Evolutionary conservation across 2,888 invertebrate species (phyloP).

Genomic region (Acleris emargana): DNA sequence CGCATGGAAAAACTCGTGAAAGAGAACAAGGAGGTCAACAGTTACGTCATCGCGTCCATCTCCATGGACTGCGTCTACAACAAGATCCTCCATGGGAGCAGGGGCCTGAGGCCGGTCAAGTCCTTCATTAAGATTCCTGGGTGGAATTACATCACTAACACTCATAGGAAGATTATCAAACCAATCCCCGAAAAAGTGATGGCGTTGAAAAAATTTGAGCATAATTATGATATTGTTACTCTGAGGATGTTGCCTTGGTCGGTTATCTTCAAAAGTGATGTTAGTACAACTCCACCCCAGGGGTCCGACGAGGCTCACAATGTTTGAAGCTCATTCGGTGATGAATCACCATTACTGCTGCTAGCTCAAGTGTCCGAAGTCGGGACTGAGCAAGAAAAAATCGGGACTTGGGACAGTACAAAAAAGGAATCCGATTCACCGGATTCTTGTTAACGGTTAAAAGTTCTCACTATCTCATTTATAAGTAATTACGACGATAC

Average conservation of each 20-base stretch:
- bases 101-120: not conserved
- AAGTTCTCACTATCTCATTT: no score
- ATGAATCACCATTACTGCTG: no score
- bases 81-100: slow-evolving; percentile 48
- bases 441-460: no score
- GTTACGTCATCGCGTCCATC: slow-evolving; percentile 64
- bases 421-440: no score
- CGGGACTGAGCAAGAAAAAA: no score
- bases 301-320: no score
- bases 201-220: slow-evolving; percentile 51
- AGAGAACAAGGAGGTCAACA: slow-evolving; percentile 57
- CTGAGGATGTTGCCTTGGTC: slow-evolving; percentile 72
- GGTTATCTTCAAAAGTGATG: slow-evolving; percentile 65
- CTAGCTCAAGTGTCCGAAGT: no score
- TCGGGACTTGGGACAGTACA: no score
- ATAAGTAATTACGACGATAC: no score
- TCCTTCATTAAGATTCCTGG: slow-evolving; percentile 40
- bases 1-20: slow-evolving; percentile 62
- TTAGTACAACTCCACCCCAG: not conserved
- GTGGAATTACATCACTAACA: slow-evolving; percentile 41
- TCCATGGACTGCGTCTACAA: slow-evolving; percentile 72
- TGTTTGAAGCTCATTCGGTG: no score
- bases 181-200: slow-evolving; percentile 45
- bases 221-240: slow-evolving; percentile 59
- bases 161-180: slow-evolving; percentile 42